These are phyloP conservation scores for Leptodactylus fuscus DNA, from an alignment of 2,113 vertebrate species.

Conservation along the genomic window DNA sequence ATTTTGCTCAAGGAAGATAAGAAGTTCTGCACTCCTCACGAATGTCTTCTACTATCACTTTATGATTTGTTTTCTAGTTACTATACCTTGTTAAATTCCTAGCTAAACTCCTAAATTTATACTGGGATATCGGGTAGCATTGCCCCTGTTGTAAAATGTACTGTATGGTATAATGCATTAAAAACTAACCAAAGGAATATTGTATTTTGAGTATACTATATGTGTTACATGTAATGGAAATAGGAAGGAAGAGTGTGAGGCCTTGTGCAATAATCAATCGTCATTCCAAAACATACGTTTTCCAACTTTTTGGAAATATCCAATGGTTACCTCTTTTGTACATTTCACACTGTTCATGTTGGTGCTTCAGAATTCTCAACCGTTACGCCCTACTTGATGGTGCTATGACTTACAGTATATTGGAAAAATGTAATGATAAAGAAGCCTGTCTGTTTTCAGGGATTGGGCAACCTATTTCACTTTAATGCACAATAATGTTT, in stretches of 20 bases:
- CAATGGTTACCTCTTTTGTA: background rate
- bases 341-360: slow-evolving; percentile 1
- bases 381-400: slow-evolving; percentile 4
- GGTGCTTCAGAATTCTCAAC: slow-evolving; percentile 31
- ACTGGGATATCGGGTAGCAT: background rate
- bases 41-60: background rate
- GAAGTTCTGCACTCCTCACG: background rate
- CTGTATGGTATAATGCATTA: background rate
- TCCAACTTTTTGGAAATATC: background rate
- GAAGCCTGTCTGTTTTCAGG: slow-evolving; percentile 41
- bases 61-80: background rate
- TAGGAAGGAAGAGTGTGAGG: background rate
- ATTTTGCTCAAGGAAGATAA: background rate
- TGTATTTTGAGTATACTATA: background rate
- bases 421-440: slow-evolving; percentile 17
- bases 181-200: background rate
- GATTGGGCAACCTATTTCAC: slow-evolving; percentile 51
- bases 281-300: background rate
- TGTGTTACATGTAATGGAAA: background rate
- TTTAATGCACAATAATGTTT: slow-evolving; percentile 44
- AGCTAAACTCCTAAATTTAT: background rate
- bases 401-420: slow-evolving; percentile 52
- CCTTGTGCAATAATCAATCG: background rate
- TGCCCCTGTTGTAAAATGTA: background rate
- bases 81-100: background rate